Base-by-base conservation (phyloP, 1,140 invertebrate species). In the Streblospio benedicti region DNA sequence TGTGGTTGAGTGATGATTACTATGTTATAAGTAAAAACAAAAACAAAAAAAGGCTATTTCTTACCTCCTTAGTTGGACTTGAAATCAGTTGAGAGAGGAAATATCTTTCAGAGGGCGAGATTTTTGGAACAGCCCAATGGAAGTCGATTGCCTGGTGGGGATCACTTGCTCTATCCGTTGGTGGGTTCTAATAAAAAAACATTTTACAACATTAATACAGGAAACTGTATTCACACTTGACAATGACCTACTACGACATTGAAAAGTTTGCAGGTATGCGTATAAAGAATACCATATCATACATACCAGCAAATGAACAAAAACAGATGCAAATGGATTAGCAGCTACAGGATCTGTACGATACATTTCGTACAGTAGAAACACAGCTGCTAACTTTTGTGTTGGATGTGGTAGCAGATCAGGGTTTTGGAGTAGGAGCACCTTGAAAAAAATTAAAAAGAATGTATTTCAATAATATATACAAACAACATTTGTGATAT, bases 361-460 rank as follows among this genome's bases (percentile, higher is more conserved):
- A 71, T 88, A 89, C 66, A 89, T 80, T 63, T 89, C 86, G 76
- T 84, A 86, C 14, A 90, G 76, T n/a, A 90, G 74, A 18, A 83
- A 82, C 27, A 88, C 76, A 28, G 86, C 85, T 31, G 84, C 83
- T 49, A 90, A 67, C 55, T 85, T 79, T 70, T 89, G 87, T 62
- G 82, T 80, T 49, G 82, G 78, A 61, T 83, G 82, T 27, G 84
- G 80, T 16, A 90, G 70, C 2, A 90, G 70, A 73, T 88, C 85
- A 54, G 82, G 72, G 69, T 89, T 85, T 72, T 88, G 86, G 6
- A 89, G 71, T 5, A 89, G 68, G 60, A 87, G 73, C 2, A 88
- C 79, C 63, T 89, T 67, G 76, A 67, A 60, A 59, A 59, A 28
- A 33, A n/a, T n/a, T n/a, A n/a, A n/a, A n/a, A 47, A 57, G 51